Base-by-base conservation (phyloP, 2,888 invertebrate genomes). In the Andrena dorsata region DNA sequence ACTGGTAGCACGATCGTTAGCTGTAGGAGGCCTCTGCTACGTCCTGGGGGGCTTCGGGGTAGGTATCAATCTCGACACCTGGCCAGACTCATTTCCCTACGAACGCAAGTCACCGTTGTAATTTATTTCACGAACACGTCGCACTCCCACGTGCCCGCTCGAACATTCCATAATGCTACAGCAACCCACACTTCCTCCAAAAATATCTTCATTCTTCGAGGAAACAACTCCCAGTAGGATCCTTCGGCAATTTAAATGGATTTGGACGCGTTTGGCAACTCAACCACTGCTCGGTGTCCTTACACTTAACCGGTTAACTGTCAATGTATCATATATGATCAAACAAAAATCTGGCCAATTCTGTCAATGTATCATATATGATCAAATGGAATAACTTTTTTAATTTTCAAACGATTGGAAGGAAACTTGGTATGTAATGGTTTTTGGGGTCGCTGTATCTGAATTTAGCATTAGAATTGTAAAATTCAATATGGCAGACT, bases 11-110 rank as follows among this genome's bases (percentile, higher is more conserved):
- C 74, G 84, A 84, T 89, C 74, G 79, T 68, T 75, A 76, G 80
- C 91, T 72, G 86, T 91, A 91, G 91, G 90, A 88, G 90, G 90
- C 88, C 90, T 73, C 5, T 77, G 23, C 64, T 58, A 84, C 88
- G 86, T 90, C 88, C 85, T 85, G 85, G 89, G 88, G 56, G 88
- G 84, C 74, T 77, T 73, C 47, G 47, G 76, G 73, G 56, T 58
- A 80, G 76, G 84, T 88, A 91, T 91, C 90, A 88, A 92, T 92
- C 91, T 90, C 86, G 76, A 85, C 91, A 91, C 91, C 91, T 90
- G 91, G 89, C 76, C 77, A 75, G 28, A 63, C 70, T 49, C 72
- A 81, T 70, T 86, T 80, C 66, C 73, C 61, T 65, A 7, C 60
- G 63, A 58, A 74, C 58, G 70, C 83, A 56, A 83, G 83, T 85